A percentile compares a stretch with the other conserved stretches of the same genome.
Evolutionary conservation across 2,888 invertebrate genomes (phyloP).

Genomic region (Caenorhabditis sp.): DNA sequence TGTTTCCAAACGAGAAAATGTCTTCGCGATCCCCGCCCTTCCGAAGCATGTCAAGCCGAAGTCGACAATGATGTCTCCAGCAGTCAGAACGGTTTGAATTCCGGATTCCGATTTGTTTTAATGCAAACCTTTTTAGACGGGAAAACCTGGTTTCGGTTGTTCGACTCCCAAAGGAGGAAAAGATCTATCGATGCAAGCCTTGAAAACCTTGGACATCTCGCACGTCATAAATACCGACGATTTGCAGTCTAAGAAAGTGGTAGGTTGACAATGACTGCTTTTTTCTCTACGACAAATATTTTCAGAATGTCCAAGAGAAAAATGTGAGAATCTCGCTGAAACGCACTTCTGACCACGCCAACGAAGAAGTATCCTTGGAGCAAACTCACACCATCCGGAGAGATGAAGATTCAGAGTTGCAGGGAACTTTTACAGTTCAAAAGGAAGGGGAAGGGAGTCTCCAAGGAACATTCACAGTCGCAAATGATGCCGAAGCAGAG

Average conservation of each 20-base stretch:
- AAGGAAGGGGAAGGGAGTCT: background rate
- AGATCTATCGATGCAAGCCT: conserved; percentile 35
- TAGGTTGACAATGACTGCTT: background rate
- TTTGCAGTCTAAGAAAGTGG: background rate
- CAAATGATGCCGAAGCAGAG: background rate
- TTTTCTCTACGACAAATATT: background rate
- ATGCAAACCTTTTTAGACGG: conserved; percentile 3
- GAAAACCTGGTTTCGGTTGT: conserved; percentile 39
- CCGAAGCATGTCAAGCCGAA: conserved; percentile 39
- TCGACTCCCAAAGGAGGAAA: conserved; percentile 29
- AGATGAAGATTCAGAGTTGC: background rate
- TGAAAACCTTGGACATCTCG: conserved; percentile 28
- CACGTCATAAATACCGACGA: conserved; percentile 30
- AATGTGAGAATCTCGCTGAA: conserved; percentile 6
- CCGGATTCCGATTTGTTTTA: background rate
- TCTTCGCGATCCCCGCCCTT: conserved; percentile 32
- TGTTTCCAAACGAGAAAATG: background rate
- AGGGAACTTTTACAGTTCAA: conserved; percentile 2
- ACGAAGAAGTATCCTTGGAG: background rate
- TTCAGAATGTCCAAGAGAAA: conserved; percentile 30
- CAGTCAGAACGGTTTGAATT: conserved; percentile 5
- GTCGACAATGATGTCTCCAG: conserved; percentile 30
- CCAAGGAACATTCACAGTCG: conserved; percentile 1
- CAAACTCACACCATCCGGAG: conserved; percentile 19
- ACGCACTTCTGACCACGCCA: background rate